These are phyloP conservation scores for Augochlora pura DNA, from an alignment of 1,140 invertebrate species.

Conservation along the genomic window DNA sequence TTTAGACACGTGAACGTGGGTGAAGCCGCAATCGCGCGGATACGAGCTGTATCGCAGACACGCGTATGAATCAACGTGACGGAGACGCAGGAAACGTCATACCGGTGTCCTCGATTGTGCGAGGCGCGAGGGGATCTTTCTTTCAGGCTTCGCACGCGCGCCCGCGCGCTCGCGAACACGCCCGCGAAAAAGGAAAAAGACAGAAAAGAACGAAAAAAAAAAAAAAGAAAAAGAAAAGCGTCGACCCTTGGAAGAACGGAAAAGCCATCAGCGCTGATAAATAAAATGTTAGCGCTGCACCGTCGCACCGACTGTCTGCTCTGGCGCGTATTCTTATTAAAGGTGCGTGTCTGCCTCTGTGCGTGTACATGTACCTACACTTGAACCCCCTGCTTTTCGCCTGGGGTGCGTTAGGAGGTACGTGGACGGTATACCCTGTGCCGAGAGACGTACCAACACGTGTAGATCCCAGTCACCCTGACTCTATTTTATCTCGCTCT, in stretches of 20 bases:
- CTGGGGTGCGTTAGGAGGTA: slow-evolving; percentile 52
- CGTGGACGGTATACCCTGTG: slow-evolving; percentile 37
- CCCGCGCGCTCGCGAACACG: neutral
- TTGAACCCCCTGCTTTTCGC: slow-evolving; percentile 55
- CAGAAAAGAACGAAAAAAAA: too few species aligned
- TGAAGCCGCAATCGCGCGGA: neutral
- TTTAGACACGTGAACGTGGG: neutral
- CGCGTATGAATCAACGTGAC: neutral
- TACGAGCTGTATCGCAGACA: slow-evolving; percentile 11
- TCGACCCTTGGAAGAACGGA: slow-evolving; percentile 67
- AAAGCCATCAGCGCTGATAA: slow-evolving; percentile 78
- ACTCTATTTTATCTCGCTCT: slow-evolving; percentile 1
- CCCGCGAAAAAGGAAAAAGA: slow-evolving; percentile 41
- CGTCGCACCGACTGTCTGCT: slow-evolving; percentile 63
- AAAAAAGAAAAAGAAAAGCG: slow-evolving; percentile 41
- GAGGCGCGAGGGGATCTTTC: slow-evolving; percentile 28
- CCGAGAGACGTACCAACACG: slow-evolving; percentile 38
- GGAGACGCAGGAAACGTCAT: neutral
- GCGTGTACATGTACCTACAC: slow-evolving; percentile 9
- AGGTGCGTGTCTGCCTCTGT: slow-evolving; percentile 41
- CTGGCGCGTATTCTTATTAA: slow-evolving; percentile 69
- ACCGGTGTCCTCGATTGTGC: slow-evolving; percentile 44
- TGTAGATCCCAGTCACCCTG: slow-evolving; percentile 43
- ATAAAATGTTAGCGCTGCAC: slow-evolving; percentile 75
- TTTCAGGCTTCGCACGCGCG: slow-evolving; percentile 62